Evolutionary conservation across 2,888 invertebrate species (phyloP), one percentile per base, ranked within the genome.

Genomic region (Capitulum mitella): DNA sequence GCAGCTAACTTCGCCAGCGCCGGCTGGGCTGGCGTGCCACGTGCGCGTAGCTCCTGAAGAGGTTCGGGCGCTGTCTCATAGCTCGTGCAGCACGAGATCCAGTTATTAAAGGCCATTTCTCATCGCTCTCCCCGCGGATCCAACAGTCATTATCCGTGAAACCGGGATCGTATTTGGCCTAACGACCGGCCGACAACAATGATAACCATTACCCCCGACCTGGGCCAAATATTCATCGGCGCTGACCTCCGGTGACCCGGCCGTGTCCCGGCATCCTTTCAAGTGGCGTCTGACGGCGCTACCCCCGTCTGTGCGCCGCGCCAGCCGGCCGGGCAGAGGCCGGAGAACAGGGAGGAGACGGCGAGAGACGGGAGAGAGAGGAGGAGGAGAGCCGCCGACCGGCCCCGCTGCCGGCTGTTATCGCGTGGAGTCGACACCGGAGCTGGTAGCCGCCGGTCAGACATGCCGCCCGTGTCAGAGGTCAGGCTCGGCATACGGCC

Each of bases 151-250:
- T 64, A 64, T 34, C 64, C 64, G 34, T 64, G 34, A 34, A 64
- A 34, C 64, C 64, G 32, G 64, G 16, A 19, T 64, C 64, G 34
- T 64, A 64, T 64, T 64, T 64, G 64, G 64, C 64, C 64, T 64
- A 64, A 64, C 64, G 64, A 64, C 64, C 64, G 64, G 64, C 64
- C 64, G 64, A 64, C 64, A 64, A 34, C 64, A 64, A 64, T 64
- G 64, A 64, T 64, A 64, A 64, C 64, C 64, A 64, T 32, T 64
- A 64, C 64, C 64, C 64, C 64, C 64, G 64, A 64, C 64, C 64
- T n/a, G 34, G 32, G 16, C 8, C 34, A 64, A 64, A 34, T 34
- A 34, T 64, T 64, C 64, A 14, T 29, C 58, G 32, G 64, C 3
- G 12, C 16, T 64, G 64, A 64, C 64, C 64, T n/a, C 34, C 2